Base-by-base conservation (phyloP, 2,113 vertebrate genomes). In the Tautogolabrus adspersus region DNA sequence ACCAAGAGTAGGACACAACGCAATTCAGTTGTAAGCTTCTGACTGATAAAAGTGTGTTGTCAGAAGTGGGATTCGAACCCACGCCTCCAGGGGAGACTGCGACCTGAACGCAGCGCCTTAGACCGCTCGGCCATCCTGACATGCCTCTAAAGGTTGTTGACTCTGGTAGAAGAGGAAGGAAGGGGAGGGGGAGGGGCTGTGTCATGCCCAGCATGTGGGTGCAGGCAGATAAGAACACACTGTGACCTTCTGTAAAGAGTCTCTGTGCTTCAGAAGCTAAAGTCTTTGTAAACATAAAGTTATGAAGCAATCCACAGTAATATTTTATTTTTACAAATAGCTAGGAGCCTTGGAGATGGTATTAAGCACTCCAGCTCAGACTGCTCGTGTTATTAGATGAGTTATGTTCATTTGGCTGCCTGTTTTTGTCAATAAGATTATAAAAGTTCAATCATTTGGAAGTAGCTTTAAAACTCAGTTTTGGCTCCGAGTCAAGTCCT, bases 91-190 rank as follows among this genome's bases (percentile, higher is more conserved):
- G 16, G 87, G 80, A 88, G 78, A 85, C 86, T 85, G 79, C 82
- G 81, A 87, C 84, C 84, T 90, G 74, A 85, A 85, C 74, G 79
- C 71, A 81, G 89, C 91, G 90, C 91, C 90, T 92, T 91, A 91
- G 92, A 93, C 90, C 90, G 91, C 88, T 91, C 90, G 88, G 92
- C 90, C 89, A 93, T 92, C 90, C 90, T 90, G 90, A 91, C 88
- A 44, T 40, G 7, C 15, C 73, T 74, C 85, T 77, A 6, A 55
- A 62, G 80, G 72, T 12, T 12, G 5, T 30, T 10, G 21, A 4
- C 30, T 37, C 30, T 52, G 3, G 1, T 34, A 6, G 4, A 34
- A 5, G 21, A 18, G 2, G 18, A 0, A 66, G 18, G 16, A 40
- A 13, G 1, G 37, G n/a, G 10, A 9, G 37, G 59, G 16, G 75